These are phyloP conservation scores for Aphodius granarius DNA, from an alignment of 2,888 invertebrate genomes.

Conservation along the genomic window DNA sequence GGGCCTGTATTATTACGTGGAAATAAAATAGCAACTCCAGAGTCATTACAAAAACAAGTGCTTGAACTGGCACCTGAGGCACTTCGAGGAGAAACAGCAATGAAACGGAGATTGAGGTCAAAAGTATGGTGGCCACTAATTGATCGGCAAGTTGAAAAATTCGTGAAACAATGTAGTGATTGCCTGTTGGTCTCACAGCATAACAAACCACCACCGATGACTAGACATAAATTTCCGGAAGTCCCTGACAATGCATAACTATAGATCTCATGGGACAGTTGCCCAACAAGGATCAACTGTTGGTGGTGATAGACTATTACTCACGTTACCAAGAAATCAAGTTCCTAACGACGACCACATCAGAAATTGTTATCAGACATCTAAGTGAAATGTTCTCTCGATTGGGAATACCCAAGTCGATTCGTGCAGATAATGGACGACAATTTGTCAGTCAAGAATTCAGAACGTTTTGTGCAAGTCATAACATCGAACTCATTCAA, in stretches of 20 bases:
- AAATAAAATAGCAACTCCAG: slow-evolving; percentile 23
- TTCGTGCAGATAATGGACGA: slow-evolving; percentile 29
- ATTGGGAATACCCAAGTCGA: slow-evolving; percentile 27
- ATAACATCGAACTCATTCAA: slow-evolving; percentile 27
- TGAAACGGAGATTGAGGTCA: slow-evolving; percentile 35
- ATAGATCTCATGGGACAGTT: slow-evolving; percentile 35
- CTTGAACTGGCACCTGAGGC: slow-evolving; percentile 35
- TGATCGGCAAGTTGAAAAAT: too few relatives aligned
- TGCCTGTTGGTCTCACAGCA: slow-evolving; percentile 26
- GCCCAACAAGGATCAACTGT: slow-evolving; percentile 25
- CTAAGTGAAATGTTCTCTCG: not conserved
- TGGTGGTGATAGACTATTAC: slow-evolving; percentile 22
- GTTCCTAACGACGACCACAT: slow-evolving; percentile 10
- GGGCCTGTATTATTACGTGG: slow-evolving; percentile 16
- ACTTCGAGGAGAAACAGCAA: slow-evolving; percentile 35
- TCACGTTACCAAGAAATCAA: slow-evolving; percentile 28
- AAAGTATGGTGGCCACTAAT: too few relatives aligned
- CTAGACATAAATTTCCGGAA: slow-evolving; percentile 27
- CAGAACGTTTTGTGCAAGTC: slow-evolving; percentile 22
- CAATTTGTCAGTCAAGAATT: slow-evolving; percentile 32
- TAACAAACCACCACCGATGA: slow-evolving; percentile 29
- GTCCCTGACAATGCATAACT: slow-evolving; percentile 22
- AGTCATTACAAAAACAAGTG: slow-evolving; percentile 19
- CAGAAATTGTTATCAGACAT: not conserved
- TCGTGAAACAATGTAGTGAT: too few relatives aligned